Percentiles rank a stretch among this genome's conserved stretches.
Evolutionary conservation across 2,888 invertebrate species (phyloP).

Genomic region (Acrocyrtus sp.): DNA sequence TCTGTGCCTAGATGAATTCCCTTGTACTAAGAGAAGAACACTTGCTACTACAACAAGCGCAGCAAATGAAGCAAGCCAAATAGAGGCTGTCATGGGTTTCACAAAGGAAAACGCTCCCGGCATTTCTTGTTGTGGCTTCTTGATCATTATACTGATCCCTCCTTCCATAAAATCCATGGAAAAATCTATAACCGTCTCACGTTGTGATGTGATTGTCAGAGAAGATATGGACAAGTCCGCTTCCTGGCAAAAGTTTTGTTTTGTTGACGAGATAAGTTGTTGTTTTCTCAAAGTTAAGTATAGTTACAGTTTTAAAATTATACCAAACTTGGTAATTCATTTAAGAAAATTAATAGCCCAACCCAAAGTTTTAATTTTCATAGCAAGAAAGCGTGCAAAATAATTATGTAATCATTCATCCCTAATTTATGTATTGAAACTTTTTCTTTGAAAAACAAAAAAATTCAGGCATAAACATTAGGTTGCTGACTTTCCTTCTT

Average conservation of each 20-base stretch:
- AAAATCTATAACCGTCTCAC: slow-evolving; percentile 95
- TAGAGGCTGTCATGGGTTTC: slow-evolving; percentile 60
- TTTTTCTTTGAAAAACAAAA: no score
- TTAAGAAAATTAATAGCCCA: no score
- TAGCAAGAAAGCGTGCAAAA: no score
- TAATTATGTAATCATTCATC: no score
- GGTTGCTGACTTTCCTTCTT: no score
- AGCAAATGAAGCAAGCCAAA: slow-evolving; percentile 60
- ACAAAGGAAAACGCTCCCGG: slow-evolving; percentile 80
- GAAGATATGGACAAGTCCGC: slow-evolving; percentile 90
- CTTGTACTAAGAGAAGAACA: slow-evolving; percentile 61
- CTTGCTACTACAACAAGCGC: slow-evolving; percentile 60
- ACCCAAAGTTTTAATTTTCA: no score
- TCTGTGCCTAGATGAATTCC: slow-evolving; percentile 51
- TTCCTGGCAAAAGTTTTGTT: slow-evolving; percentile 70
- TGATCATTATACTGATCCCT: slow-evolving; percentile 92
- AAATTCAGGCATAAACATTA: no score
- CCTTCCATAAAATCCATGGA: slow-evolving; percentile 96
- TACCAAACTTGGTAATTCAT: no score
- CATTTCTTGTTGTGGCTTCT: slow-evolving; percentile 74
- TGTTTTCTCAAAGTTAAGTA: no score
- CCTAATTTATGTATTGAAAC: no score
- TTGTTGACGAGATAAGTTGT: no score
- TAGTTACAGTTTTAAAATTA: no score
- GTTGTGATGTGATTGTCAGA: slow-evolving; percentile 88